Base-by-base conservation (phyloP, 2,797 vertebrate species). In the Champsocephalus gunnari region DNA sequence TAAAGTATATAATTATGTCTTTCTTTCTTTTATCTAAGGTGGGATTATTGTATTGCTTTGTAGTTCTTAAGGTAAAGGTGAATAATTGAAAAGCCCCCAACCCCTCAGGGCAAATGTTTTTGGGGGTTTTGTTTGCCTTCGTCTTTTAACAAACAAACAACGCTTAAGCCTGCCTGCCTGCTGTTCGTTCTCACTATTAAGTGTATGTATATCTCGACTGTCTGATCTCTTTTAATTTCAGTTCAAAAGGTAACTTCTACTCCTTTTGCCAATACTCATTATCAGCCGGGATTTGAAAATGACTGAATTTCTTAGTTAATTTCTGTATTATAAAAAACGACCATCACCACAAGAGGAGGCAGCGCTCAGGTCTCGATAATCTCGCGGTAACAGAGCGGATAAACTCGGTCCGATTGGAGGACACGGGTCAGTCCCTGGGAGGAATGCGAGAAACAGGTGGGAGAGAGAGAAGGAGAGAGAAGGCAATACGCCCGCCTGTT, bases 391-490 rank as follows among this genome's bases (percentile, higher is more conserved):
- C 50, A 54, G 65, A 57, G 56, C 21, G 54, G 64, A 67, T 66
- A 54, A 83, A 72, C 61, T 43, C 45, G 5, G 48, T 49, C 34
- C 71, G 85, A 87, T 74, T 84, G 81, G 78, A 85, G 60, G 84
- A 85, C 77, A 89, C 28, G 82, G 90, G 81, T 91, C 89, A 88
- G 82, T 88, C 82, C 21, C 59, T 21, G 21, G 1, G 21, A 90
- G 88, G 89, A 90, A 92, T 92, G 89, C 77, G 60, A 38, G 44
- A 53, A 77, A 89, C 87, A 92, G 89, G 90, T 90, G 88, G 87
- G 82, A 79, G 67, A 47, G 3, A 9, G 38, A 32, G 28, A 47
- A 24, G 21, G 45, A n/a, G 44, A 10, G 58, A 51, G 49, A 47
- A 12, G 55, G 77, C 57, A 79, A 73, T 48, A 56, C 64, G 61